Base-by-base conservation (phyloP, 1,140 invertebrate genomes). In the Trachymyrmex septentrionalis region DNA sequence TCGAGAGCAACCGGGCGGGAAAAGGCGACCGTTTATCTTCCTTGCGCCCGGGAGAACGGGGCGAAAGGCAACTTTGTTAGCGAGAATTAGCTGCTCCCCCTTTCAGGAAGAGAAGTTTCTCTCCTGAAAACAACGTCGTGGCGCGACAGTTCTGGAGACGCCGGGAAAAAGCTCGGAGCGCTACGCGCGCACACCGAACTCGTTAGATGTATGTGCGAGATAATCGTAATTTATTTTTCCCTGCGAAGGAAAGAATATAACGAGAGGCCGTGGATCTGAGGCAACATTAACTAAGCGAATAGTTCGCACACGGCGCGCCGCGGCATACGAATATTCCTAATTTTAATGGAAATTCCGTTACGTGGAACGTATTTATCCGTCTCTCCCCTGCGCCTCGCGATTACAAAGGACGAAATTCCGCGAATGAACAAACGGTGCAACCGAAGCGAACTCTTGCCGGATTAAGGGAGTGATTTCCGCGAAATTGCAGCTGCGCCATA, bases 401-500 rank as follows among this genome's bases (percentile, higher is more conserved):
- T 63, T 84, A 84, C 55, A 84, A 73, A 84, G 80, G 69, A 73
- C 55, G 55, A 73, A 75, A 84, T 84, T 75, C 80, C 69, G 80
- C 57, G 80, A 75, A 19, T 50, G 44, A 84, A 75, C 69, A 84
- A 84, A 84, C 80, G 80, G 44, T 57, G 19, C 67, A 30, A 61
- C 66, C 80, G 80, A 82, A 61, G 67, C 80, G 69, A 84, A 84
- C 69, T 84, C 80, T 84, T 84, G 69, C 69, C 30, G 66, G 87
- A 85, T 89, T 89, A 89, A 78, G n/a, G 14, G 64, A 69, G 64
- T 71, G 82, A 89, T 89, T 88, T 69, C 59, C 87, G 48, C 34
- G 71, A 44, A 89, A 88, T 88, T 88, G 55, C 57, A 64, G 38
- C 71, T 86, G 55, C 84, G 67, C 84, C 72, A 27, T 50, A 16